Conservation (phyloP, 2,888 invertebrate genomes). For the Argyresthia goedartella region DNA sequence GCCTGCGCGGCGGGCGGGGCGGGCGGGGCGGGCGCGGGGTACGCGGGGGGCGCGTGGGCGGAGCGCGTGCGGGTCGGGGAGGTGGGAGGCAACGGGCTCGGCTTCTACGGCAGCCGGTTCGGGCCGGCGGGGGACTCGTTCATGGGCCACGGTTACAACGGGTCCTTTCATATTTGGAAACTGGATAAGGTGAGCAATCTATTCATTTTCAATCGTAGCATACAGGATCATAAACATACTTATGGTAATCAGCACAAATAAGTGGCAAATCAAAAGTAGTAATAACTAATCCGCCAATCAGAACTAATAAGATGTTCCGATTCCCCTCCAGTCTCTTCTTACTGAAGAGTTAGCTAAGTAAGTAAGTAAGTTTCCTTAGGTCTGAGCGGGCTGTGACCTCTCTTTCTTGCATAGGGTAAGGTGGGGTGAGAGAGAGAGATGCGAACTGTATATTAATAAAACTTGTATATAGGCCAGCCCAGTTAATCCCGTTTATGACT, state of each 20-base stretch:
- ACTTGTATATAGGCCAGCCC: too few species aligned
- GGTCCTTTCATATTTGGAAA: constrained; percentile 91
- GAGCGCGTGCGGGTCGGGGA: constrained; percentile 89
- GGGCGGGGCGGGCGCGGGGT: constrained; percentile 28
- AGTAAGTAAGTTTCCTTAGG: too few species aligned
- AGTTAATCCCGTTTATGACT: not conserved
- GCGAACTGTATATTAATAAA: too few species aligned
- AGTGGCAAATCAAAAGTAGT: too few species aligned
- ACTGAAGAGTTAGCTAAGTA: too few species aligned
- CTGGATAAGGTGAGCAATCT: constrained; percentile 45
- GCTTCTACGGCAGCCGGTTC: constrained; percentile 91
- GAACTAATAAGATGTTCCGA: too few species aligned
- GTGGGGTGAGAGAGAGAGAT: too few species aligned
- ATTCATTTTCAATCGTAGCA: not conserved
- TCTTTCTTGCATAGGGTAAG: too few species aligned
- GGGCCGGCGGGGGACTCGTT: constrained; percentile 77
- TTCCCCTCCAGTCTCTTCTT: too few species aligned
- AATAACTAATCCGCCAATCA: too few species aligned
- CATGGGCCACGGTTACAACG: constrained; percentile 91
- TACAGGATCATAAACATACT: not conserved
- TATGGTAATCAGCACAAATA: too few species aligned
- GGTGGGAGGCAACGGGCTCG: constrained; percentile 94
- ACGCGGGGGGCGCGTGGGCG: constrained; percentile 80
- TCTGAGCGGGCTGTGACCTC: too few species aligned
- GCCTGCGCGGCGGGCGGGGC: constrained; percentile 30